Evolutionary conservation across 2,797 vertebrate species (phyloP), one percentile per base, ranked within the genome.

Genomic region (Muraenolepis orangiensis): DNA sequence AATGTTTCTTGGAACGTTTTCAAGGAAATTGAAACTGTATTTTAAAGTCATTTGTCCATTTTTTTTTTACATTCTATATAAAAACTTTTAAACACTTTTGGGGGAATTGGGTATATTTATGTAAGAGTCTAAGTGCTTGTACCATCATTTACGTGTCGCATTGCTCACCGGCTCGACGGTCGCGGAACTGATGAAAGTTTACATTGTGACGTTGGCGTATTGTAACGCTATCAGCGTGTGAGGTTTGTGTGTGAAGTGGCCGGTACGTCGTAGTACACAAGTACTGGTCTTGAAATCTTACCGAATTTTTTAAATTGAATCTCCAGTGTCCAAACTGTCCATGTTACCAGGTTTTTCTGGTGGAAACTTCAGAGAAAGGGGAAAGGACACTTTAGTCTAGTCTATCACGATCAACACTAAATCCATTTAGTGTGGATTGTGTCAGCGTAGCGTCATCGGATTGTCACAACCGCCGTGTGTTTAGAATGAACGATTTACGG

Each of bases 401-500:
- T 46, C 42, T 46, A 46, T 46, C 74, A 42, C 66, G 80, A 84
- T 83, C n/a, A n/a, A 83, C 83, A 79, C 83, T 78, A 74, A 81
- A 73, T 72, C 69, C 76, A 78, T 80, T 75, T n/a, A n/a, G n/a
- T n/a, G n/a, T n/a, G n/a, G n/a, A 70, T 16, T 46, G 42, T 84
- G 79, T 81, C 81, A 86, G 75, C 72, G 75, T n/a, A 80, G 75
- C 72, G 74, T 79, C 78, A 89, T n/a, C n/a, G 76, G 66, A 76
- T 72, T 42, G 26, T 80, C 85, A 57, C 40, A 34, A 67, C 80
- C n/a, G n/a, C 84, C 82, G 83, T 83, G 70, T 84, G 83, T 82
- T 87, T 81, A 66, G 80, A 89, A 86, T 88, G 80, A 87, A 88
- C 87, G 87, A 87, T 91, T 89, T 87, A 88, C 34, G 40, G 77